Conservation (phyloP, 2,797 vertebrate genomes). For the Hirundo rustica region DNA sequence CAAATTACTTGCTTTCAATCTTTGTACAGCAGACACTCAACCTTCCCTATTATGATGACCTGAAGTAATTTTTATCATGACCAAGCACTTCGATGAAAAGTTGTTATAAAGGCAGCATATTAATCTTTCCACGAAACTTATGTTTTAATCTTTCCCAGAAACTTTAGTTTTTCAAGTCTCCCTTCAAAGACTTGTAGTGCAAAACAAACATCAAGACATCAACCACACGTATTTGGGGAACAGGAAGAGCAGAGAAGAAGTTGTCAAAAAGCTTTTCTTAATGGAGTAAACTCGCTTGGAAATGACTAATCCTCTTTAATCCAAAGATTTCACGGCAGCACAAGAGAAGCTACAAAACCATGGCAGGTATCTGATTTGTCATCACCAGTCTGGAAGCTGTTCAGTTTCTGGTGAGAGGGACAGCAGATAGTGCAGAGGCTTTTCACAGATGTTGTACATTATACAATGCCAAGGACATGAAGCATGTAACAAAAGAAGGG, state of each 20-base stretch:
- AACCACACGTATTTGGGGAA: neutral
- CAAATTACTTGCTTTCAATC: neutral
- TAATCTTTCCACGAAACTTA: neutral
- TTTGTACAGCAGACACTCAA: neutral
- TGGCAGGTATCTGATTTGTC: neutral
- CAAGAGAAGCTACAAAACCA: neutral
- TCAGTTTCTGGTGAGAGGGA: neutral
- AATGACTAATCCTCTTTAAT: neutral
- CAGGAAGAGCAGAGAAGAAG: neutral
- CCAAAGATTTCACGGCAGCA: neutral
- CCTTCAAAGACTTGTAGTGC: neutral
- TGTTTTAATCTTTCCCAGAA: neutral
- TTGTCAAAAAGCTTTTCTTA: neutral
- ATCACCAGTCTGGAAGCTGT: neutral
- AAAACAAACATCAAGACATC: neutral
- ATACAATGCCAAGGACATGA: neutral
- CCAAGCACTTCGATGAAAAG: neutral
- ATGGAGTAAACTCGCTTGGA: neutral
- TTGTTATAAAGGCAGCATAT: neutral
- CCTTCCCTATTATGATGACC: neutral
- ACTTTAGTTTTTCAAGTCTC: neutral
- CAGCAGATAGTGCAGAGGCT: neutral
- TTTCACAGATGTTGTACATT: neutral
- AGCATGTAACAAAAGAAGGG: neutral
- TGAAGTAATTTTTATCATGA: neutral